Base-by-base conservation (phyloP, 2,797 vertebrate species). In the Tragelaphus oryx region DNA sequence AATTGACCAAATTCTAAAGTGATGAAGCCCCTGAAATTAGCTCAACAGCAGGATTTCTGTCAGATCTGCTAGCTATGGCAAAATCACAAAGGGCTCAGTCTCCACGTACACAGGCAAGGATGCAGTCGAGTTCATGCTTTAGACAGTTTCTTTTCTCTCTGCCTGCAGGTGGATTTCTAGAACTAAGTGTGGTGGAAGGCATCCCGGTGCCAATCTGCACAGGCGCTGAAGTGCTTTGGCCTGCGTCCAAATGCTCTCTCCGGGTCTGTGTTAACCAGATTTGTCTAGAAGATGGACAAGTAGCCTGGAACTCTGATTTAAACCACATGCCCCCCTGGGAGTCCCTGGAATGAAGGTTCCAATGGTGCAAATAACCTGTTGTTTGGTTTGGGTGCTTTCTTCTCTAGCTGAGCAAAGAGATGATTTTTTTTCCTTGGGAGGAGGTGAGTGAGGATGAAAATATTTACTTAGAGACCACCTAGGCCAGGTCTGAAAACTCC, bases 401-500 rank as follows among this genome's bases (percentile, higher is more conserved):
- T 94, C 93, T 95, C 78, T 81, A 55, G 74, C 74, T 89, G 81
- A 94, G 93, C 76, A 84, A 33, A 96, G 57, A 94, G 93, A 91
- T 92, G 86, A 76, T 93, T 91, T 75, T 89, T 48, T 54, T 48
- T 46, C 62, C 46, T 82, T 46, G 10, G 78, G 92, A 94, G 87
- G 89, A 95, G 95, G 92, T 82, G 50, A 95, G 60, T 80, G 60
- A 96, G 37, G 94, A 86, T 95, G 85, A 96, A 97, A 97, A 94
- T 96, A 97, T 95, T 96, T 97, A 96, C 87, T 96, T 96, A 97
- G 95, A 87, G 97, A 89, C 95, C 93, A 94, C 95, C 95, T 97
- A 96, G 96, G 93, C 96, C 96, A 98, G 95, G 92, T 96, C 94
- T 79, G 91, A 96, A 95, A 92, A 76, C 87, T 97, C 96, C 95